These are phyloP conservation scores for rat (Rattus norvegicus) DNA, from an alignment of 2,113 vertebrate species.

Conservation along the genomic window DNA sequence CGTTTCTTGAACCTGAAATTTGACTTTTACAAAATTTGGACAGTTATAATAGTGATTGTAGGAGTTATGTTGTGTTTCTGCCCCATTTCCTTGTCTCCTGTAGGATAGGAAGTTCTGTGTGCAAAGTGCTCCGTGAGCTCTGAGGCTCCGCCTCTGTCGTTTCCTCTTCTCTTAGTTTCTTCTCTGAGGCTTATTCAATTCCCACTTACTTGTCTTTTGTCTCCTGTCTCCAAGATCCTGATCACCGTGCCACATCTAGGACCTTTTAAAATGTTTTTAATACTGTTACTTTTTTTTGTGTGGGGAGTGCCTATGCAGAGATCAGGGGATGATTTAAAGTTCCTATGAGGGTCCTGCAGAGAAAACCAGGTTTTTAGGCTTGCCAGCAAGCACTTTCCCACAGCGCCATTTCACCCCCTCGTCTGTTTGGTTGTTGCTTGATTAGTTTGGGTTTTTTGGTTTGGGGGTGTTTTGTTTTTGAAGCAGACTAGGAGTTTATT, in stretches of 20 bases:
- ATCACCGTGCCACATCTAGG: neutral
- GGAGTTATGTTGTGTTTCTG: neutral
- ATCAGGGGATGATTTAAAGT: neutral
- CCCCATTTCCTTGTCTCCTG: neutral
- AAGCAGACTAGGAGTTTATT: neutral
- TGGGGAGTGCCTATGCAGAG: neutral
- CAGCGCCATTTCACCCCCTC: neutral
- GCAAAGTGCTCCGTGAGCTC: neutral
- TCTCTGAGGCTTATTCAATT: neutral
- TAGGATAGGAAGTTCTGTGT: neutral
- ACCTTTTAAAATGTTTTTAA: neutral
- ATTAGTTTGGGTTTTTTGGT: too few relatives aligned
- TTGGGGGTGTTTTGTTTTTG: neutral
- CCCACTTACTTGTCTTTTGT: neutral
- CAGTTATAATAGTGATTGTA: neutral
- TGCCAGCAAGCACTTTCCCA: neutral
- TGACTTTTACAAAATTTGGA: neutral
- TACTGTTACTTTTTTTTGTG: neutral
- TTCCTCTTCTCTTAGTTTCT: neutral
- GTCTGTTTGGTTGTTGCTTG: neutral
- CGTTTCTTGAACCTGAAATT: constrained; percentile 24
- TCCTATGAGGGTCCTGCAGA: too few relatives aligned
- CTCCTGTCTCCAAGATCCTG: neutral
- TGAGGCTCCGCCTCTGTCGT: neutral
- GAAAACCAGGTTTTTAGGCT: too few relatives aligned